Conservation (phyloP, 2,113 vertebrate species). For the Nanorana parkeri region DNA sequence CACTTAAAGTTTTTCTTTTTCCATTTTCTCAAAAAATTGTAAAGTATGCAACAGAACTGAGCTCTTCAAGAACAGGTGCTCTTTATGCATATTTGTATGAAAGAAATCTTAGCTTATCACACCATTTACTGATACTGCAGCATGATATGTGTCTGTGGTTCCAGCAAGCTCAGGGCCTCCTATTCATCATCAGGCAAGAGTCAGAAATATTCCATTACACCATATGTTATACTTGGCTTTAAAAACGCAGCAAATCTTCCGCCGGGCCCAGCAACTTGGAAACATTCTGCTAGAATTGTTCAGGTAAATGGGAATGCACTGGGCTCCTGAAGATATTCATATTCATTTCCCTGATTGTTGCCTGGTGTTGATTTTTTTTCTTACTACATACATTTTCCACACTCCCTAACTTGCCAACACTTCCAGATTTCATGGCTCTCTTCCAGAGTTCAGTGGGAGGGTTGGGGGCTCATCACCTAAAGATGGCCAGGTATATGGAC, state of each 20-base stretch:
- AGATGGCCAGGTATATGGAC: too few species aligned
- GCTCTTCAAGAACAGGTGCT: too few species aligned
- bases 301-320: conserved; percentile 7
- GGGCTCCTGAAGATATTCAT: neutral
- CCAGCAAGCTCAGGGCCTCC: conserved; percentile 27
- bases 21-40: too few species aligned
- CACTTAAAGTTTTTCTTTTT: too few species aligned
- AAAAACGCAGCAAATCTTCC: conserved; percentile 36
- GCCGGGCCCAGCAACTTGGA: conserved; percentile 19
- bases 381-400: conserved; percentile 30
- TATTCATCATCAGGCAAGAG: conserved; percentile 30
- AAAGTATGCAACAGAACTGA: too few species aligned
- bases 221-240: conserved; percentile 49
- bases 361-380: conserved; percentile 4
- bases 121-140: conserved; percentile 19
- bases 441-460: too few species aligned
- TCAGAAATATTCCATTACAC: conserved; percentile 51
- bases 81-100: too few species aligned
- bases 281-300: neutral
- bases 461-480: too few species aligned
- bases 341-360: neutral
- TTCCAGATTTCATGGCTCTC: too few species aligned
- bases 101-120: conserved; percentile 10
- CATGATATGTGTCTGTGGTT: conserved; percentile 36
- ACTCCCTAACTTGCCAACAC: neutral